These are phyloP conservation scores for Falco rusticolus DNA, from an alignment of 2,797 vertebrate genomes.

Conservation along the genomic window DNA sequence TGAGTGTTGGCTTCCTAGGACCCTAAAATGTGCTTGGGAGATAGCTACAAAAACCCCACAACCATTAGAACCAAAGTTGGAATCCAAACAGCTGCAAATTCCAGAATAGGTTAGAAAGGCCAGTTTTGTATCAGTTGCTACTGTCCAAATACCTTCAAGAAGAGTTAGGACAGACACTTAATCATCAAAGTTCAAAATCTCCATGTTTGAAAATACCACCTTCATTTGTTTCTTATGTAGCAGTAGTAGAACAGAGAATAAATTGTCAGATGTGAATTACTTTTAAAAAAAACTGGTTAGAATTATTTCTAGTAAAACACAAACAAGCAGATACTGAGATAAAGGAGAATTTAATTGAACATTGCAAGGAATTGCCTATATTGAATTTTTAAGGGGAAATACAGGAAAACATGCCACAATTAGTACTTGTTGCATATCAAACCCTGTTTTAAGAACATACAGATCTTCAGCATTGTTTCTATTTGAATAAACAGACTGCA, in stretches of 20 bases:
- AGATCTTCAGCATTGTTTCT: background rate
- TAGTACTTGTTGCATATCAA: background rate
- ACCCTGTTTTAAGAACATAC: background rate
- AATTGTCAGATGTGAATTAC: background rate
- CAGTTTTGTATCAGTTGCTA: background rate
- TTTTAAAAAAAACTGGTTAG: background rate
- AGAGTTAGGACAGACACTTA: background rate
- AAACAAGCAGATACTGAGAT: background rate
- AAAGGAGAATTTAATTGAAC: background rate
- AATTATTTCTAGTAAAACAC: background rate
- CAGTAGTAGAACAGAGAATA: background rate
- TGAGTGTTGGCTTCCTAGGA: fast-evolving
- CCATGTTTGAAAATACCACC: background rate
- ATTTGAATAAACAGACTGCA: background rate
- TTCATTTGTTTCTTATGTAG: background rate
- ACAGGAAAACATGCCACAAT: background rate
- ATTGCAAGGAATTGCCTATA: background rate
- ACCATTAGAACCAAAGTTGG: background rate
- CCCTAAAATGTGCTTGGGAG: background rate
- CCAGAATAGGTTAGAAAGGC: background rate
- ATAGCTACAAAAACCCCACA: background rate
- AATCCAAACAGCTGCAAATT: background rate
- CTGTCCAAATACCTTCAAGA: background rate
- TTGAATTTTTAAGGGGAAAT: background rate
- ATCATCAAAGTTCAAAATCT: background rate